These are phyloP conservation scores for Eristalinus sepulchralis DNA, from an alignment of 2,888 invertebrate genomes.

Conservation along the genomic window DNA sequence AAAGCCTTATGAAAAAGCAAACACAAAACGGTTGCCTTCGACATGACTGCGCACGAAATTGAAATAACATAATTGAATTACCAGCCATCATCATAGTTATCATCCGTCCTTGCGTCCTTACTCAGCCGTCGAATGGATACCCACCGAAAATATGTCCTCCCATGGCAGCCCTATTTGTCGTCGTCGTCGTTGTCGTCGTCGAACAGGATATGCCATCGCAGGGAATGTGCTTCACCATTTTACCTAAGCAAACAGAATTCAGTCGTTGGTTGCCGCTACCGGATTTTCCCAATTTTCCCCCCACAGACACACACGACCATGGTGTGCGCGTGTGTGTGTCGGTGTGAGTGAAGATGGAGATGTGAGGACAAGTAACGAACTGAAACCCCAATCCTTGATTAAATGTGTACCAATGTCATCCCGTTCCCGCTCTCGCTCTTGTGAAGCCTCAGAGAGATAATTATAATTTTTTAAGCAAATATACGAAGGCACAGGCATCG, in stretches of 20 bases:
- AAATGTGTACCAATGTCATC: slow-evolving; percentile 58
- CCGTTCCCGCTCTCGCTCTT: neutral
- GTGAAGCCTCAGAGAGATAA: slow-evolving; percentile 50
- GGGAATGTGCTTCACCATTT: slow-evolving; percentile 28
- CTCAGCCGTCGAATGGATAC: neutral
- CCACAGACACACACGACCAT: neutral
- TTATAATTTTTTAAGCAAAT: slow-evolving; percentile 70
- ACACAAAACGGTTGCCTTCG: slow-evolving; percentile 52
- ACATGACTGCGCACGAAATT: slow-evolving; percentile 65
- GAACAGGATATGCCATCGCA: slow-evolving; percentile 4
- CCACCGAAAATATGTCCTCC: slow-evolving; percentile 19
- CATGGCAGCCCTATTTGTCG: neutral
- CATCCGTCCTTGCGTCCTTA: slow-evolving; percentile 27
- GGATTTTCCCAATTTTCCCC: slow-evolving; percentile 22
- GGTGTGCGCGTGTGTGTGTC: slow-evolving; percentile 6
- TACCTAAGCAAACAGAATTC: slow-evolving; percentile 66
- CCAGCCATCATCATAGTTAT: slow-evolving; percentile 64
- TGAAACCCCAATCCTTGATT: slow-evolving; percentile 69
- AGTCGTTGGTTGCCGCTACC: slow-evolving; percentile 13
- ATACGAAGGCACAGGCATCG: slow-evolving; percentile 51
- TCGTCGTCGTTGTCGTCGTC: too few species aligned
- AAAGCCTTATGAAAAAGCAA: slow-evolving; percentile 64
- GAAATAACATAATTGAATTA: slow-evolving; percentile 69
- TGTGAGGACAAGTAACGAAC: slow-evolving; percentile 64
- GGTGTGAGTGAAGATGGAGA: neutral